Evolutionary conservation across 2,113 vertebrate genomes (phyloP).

Genomic region (Nymphicus hollandicus): DNA sequence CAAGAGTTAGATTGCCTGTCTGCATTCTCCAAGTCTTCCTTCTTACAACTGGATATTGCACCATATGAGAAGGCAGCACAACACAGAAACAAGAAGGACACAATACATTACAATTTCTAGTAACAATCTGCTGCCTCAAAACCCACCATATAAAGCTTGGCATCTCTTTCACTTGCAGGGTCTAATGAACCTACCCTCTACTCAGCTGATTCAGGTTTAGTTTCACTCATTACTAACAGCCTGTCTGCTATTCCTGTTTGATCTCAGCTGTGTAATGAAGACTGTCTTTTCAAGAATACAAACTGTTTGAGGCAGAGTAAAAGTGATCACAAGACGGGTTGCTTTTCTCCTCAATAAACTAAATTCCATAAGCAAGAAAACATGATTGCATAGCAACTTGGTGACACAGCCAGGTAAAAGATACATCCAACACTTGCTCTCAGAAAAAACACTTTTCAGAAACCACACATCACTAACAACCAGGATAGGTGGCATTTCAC

Average conservation of each 20-base stretch:
- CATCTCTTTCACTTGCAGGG: background rate
- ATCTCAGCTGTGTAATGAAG: background rate
- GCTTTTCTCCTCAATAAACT: background rate
- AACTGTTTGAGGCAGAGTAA: background rate
- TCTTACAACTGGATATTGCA: background rate
- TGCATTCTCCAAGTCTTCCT: background rate
- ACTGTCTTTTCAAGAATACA: background rate
- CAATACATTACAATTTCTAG: background rate
- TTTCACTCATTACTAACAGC: background rate
- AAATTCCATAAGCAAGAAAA: background rate
- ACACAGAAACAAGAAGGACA: background rate
- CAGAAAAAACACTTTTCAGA: background rate
- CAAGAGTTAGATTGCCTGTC: background rate
- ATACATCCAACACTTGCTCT: background rate
- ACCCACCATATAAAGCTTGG: background rate
- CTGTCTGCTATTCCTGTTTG: background rate
- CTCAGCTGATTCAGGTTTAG: background rate
- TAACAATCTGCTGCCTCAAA: background rate
- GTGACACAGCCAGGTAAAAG: background rate
- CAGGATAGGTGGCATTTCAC: background rate
- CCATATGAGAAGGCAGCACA: background rate
- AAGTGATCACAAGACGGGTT: background rate
- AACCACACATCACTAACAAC: background rate
- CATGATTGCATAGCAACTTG: background rate
- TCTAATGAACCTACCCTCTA: background rate